These are phyloP conservation scores for Conus ventricosus DNA, from an alignment of 1,140 invertebrate genomes.

Conservation along the genomic window DNA sequence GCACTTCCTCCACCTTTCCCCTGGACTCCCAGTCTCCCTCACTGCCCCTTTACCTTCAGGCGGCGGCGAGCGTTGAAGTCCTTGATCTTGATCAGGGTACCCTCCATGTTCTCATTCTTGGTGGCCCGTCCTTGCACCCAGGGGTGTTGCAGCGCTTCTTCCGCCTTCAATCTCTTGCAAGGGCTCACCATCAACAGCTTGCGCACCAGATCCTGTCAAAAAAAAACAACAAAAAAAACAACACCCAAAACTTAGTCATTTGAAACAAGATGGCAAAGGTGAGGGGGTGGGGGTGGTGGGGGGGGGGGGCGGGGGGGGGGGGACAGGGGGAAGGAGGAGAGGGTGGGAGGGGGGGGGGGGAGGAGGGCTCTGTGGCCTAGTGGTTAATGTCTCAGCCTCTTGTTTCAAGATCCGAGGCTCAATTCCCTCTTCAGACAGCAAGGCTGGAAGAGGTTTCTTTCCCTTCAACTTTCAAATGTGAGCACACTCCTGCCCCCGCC, in stretches of 20 bases:
- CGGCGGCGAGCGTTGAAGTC: slow-evolving; percentile 65
- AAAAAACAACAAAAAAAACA: not conserved
- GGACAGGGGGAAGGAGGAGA: not conserved
- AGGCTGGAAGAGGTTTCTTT: too few relatives aligned
- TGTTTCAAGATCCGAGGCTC: too few relatives aligned
- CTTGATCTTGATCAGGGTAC: slow-evolving; percentile 63
- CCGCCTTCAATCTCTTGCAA: slow-evolving; percentile 58
- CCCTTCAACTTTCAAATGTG: too few relatives aligned
- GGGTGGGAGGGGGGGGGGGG: too few relatives aligned
- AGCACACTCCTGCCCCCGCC: too few relatives aligned
- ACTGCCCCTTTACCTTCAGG: slow-evolving; percentile 48
- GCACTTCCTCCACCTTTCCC: too few relatives aligned
- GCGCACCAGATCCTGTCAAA: slow-evolving; percentile 58
- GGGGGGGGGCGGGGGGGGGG: too few relatives aligned
- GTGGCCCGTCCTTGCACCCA: slow-evolving; percentile 58
- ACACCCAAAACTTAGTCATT: not conserved
- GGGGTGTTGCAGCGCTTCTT: slow-evolving; percentile 58
- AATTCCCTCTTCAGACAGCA: too few relatives aligned
- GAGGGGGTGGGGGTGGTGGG: too few relatives aligned
- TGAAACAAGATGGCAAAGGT: not conserved
- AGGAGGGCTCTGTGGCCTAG: too few relatives aligned
- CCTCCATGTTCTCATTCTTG: slow-evolving; percentile 54
- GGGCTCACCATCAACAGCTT: slow-evolving; percentile 63
- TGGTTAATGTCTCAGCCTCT: too few relatives aligned
- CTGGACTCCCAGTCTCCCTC: too few relatives aligned